A percentile compares a stretch with the other conserved stretches of the same genome.
Evolutionary conservation across 2,797 vertebrate genomes (phyloP).

Genomic region (Pelobates cultripes): DNA sequence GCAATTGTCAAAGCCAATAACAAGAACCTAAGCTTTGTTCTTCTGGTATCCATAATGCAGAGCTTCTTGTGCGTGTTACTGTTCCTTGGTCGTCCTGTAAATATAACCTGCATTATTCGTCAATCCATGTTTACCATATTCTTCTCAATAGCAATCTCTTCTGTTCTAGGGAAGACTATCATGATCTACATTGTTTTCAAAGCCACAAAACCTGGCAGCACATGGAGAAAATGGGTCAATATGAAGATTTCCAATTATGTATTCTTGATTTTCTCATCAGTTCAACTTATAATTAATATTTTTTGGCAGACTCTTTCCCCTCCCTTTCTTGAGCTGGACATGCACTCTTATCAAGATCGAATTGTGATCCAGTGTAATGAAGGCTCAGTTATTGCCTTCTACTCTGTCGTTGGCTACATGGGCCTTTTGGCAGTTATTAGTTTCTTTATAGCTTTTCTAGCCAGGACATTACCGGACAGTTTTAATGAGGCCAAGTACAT

Average conservation of each 20-base stretch:
- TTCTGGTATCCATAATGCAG: background rate
- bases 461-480: no score
- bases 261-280: background rate
- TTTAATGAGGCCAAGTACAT: no score
- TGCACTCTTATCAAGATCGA: background rate
- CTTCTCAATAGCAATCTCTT: background rate
- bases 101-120: background rate
- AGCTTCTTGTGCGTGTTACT: background rate
- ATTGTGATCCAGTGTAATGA: background rate
- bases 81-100: background rate
- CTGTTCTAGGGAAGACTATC: background rate
- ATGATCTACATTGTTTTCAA: constrained; percentile 1
- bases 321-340: background rate
- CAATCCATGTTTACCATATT: background rate
- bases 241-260: background rate
- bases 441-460: no score
- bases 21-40: no score
- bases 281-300: background rate
- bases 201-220: background rate
- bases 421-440: no score
- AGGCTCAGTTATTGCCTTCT: no score
- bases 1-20: constrained; percentile 2
- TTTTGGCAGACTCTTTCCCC: background rate
- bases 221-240: background rate
- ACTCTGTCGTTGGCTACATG: no score